These are phyloP conservation scores for Spodoptera exigua DNA, from an alignment of 2,888 invertebrate species.

Conservation along the genomic window DNA sequence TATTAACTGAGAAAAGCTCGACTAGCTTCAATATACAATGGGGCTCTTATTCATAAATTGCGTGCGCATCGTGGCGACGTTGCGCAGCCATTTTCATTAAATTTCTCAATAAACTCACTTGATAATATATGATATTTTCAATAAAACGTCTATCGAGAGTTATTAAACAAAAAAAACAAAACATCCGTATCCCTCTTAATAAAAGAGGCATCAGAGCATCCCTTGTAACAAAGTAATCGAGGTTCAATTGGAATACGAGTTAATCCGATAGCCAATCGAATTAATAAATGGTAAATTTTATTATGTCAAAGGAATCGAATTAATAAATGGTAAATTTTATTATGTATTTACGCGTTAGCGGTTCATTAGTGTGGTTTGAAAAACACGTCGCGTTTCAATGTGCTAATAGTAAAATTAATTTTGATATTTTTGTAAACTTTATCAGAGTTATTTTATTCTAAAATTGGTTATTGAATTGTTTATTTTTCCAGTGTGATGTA, in stretches of 20 bases:
- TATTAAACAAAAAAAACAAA: slow-evolving; percentile 11
- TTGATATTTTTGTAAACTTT: slow-evolving; percentile 14
- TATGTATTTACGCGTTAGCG: slow-evolving; percentile 43
- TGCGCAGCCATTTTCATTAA: no score
- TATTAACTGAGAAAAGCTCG: no score
- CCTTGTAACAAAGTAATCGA: slow-evolving; percentile 46
- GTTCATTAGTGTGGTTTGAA: slow-evolving; percentile 35
- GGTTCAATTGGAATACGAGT: slow-evolving; percentile 33
- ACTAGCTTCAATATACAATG: no score
- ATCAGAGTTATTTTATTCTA: neutral
- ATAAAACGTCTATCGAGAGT: no score
- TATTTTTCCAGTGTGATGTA: no score
- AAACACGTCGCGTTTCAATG: slow-evolving; percentile 14
- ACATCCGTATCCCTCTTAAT: slow-evolving; percentile 17
- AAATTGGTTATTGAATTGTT: no score
- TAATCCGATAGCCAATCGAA: slow-evolving; percentile 50
- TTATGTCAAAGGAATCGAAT: slow-evolving; percentile 52
- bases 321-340: slow-evolving; percentile 53
- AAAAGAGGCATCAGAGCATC: slow-evolving; percentile 28
- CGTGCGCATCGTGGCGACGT: no score
- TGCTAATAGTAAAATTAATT: slow-evolving; percentile 2
- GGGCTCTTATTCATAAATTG: no score
- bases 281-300: slow-evolving; percentile 53
- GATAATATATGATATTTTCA: no score
- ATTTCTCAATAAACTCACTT: no score